Conservation (phyloP, 2,888 invertebrate genomes). For the Hirtodrosophila cameraria region DNA sequence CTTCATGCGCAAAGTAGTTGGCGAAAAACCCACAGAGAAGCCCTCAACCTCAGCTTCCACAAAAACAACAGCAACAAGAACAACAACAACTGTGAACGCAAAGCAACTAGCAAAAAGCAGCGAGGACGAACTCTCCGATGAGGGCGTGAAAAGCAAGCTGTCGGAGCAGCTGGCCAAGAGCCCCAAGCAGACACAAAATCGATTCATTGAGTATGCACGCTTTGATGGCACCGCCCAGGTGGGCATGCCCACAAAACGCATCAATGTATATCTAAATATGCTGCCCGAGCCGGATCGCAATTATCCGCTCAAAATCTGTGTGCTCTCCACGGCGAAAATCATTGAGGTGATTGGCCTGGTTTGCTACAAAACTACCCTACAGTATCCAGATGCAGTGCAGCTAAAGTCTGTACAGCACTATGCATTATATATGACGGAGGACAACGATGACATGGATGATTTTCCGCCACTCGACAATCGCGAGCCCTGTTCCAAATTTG, state of each 20-base stretch:
- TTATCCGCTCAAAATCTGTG: conserved; percentile 93
- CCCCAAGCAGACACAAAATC: conserved; percentile 91
- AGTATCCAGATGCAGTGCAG: conserved; percentile 86
- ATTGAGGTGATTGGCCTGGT: conserved; percentile 95
- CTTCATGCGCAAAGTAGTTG: conserved; percentile 69
- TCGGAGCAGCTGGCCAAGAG: conserved; percentile 91
- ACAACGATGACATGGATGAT: conserved; percentile 94
- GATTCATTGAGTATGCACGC: conserved; percentile 94
- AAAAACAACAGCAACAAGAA: background rate
- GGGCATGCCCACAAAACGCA: conserved; percentile 91
- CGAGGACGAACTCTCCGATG: conserved; percentile 56
- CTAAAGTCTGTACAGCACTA: conserved; percentile 89
- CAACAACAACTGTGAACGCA: background rate
- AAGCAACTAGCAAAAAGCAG: conserved; percentile 3
- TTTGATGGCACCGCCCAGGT: conserved; percentile 95
- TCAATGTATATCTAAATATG: conserved; percentile 96
- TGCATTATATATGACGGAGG: conserved; percentile 96
- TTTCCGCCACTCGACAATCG: conserved; percentile 95
- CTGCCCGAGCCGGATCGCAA: conserved; percentile 91
- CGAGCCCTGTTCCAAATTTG: conserved; percentile 96
- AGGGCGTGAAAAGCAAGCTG: conserved; percentile 86
- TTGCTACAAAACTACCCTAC: conserved; percentile 91
- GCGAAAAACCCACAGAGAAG: conserved; percentile 13
- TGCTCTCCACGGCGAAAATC: conserved; percentile 93
- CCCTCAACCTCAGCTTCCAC: conserved; percentile 12